Conservation (phyloP, 2,888 invertebrate genomes). For the Hololepta plana region DNA sequence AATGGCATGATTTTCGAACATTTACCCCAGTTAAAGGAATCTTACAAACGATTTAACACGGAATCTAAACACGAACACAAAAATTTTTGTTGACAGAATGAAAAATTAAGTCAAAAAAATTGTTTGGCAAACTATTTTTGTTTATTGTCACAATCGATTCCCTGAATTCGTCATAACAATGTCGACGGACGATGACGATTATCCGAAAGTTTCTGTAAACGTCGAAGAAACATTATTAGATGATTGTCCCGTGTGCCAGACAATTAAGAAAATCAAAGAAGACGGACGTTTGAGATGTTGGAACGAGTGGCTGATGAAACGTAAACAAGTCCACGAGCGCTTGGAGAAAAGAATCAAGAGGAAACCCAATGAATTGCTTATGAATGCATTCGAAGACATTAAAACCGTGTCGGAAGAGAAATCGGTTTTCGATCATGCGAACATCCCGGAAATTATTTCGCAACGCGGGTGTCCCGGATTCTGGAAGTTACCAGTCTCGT, state of each 20-base stretch:
- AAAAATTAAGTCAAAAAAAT: too few relatives aligned
- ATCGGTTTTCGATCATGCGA: conserved; percentile 15
- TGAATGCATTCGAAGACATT: conserved; percentile 16
- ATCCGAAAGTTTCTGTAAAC: too few relatives aligned
- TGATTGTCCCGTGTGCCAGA: too few relatives aligned
- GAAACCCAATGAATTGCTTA: conserved; percentile 15
- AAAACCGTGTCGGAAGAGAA: conserved; percentile 17
- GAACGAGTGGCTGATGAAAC: conserved; percentile 18
- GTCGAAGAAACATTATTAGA: too few relatives aligned
- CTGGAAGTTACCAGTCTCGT: conserved; percentile 17
- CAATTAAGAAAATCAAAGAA: conserved; percentile 6
- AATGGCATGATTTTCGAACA: conserved; percentile 1
- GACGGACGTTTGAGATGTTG: conserved; percentile 17
- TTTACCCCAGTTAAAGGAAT: too few relatives aligned
- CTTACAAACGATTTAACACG: too few relatives aligned
- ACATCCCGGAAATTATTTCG: conserved; percentile 18
- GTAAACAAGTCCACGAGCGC: conserved; percentile 14
- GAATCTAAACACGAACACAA: too few relatives aligned
- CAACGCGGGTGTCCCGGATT: conserved; percentile 22
- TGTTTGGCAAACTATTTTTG: too few relatives aligned
- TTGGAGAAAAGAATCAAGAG: conserved; percentile 13
- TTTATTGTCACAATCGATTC: too few relatives aligned
- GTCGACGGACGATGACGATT: too few relatives aligned
- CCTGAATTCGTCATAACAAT: too few relatives aligned
- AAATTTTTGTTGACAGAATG: too few relatives aligned